Conservation (phyloP, 1,140 invertebrate species). For the Hestina assimilis region DNA sequence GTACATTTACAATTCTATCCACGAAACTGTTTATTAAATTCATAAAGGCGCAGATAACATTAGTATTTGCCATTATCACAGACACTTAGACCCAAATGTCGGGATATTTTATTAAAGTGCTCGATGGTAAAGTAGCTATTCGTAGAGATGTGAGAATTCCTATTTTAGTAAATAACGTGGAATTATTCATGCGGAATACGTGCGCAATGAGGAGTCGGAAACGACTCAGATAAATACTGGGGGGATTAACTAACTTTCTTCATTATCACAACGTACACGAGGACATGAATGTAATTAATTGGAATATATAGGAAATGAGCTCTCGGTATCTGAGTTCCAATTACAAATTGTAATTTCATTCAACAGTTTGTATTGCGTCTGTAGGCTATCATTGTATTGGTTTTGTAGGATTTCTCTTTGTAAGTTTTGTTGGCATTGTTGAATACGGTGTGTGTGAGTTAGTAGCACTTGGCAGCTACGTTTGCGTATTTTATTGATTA, state of each 20-base stretch:
- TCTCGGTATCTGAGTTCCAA: conserved; percentile 15
- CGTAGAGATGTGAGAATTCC: conserved; percentile 1
- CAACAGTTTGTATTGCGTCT: conserved; percentile 13
- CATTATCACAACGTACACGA: conserved; percentile 24
- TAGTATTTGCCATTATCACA: not conserved
- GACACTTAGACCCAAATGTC: not conserved
- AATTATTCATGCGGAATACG: conserved; percentile 42
- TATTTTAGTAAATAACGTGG: conserved; percentile 34
- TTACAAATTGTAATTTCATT: conserved; percentile 20
- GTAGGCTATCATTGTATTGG: conserved; percentile 9
- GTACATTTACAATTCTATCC: not conserved
- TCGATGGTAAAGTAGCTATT: not conserved
- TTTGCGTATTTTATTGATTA: not conserved
- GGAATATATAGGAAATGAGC: conserved; percentile 21
- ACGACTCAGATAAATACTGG: conserved; percentile 31
- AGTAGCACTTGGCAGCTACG: not conserved
- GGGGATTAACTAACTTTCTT: conserved; percentile 26
- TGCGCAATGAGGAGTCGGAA: conserved; percentile 33
- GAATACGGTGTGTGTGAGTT: too few species aligned
- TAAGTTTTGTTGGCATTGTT: not conserved
- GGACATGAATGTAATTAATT: conserved; percentile 29
- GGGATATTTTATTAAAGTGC: not conserved
- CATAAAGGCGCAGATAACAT: not conserved
- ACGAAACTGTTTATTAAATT: not conserved
- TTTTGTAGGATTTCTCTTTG: conserved; percentile 34